Percentiles rank a stretch among this genome's conserved stretches.
phyloP scores from a whole-genome alignment of 2,113 vertebrate species.

The Neodontobutis hainanensis region DNA sequence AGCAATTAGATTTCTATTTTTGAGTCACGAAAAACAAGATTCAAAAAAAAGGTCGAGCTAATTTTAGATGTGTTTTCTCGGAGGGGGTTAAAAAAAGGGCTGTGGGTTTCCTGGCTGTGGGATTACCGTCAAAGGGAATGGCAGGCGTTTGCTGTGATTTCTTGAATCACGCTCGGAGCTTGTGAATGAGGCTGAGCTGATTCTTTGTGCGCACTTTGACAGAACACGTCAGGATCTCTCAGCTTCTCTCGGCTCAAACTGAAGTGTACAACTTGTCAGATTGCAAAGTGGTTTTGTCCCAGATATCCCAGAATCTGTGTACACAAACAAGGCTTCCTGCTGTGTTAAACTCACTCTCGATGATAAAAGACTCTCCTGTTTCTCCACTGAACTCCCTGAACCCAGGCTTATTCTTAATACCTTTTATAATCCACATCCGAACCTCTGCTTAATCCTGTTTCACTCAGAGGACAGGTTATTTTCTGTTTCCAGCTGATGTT shows the following conservation, averaged over 20 bases:
- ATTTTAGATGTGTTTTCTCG: constrained; percentile 63
- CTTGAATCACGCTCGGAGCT: constrained; percentile 19
- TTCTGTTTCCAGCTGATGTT: constrained; percentile 26
- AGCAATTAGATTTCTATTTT: constrained; percentile 69
- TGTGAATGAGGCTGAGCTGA: constrained; percentile 35
- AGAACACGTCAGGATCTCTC: constrained; percentile 34
- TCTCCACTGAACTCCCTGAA: constrained; percentile 26
- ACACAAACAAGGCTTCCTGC: constrained; percentile 25
- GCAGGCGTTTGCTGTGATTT: constrained; percentile 32
- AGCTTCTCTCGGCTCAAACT: constrained; percentile 23
- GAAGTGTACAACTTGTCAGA: constrained; percentile 44
- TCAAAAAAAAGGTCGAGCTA: constrained; percentile 58
- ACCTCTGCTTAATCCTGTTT: constrained; percentile 59
- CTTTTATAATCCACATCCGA: constrained; percentile 53
- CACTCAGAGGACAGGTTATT: constrained; percentile 49
- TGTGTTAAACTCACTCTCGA: constrained; percentile 16
- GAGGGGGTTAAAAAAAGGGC: constrained; percentile 42
- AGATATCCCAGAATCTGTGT: constrained; percentile 40
- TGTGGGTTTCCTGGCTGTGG: constrained; percentile 42
- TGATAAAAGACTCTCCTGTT: background rate
- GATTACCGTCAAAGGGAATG: constrained; percentile 57
- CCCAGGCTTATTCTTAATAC: constrained; percentile 44
- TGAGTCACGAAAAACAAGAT: constrained; percentile 56
- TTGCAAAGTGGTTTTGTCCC: constrained; percentile 18
- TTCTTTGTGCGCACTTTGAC: constrained; percentile 34